Base-by-base conservation (phyloP, 92 coral and sea anemone species). In the Paragorgia papillata region DNA sequence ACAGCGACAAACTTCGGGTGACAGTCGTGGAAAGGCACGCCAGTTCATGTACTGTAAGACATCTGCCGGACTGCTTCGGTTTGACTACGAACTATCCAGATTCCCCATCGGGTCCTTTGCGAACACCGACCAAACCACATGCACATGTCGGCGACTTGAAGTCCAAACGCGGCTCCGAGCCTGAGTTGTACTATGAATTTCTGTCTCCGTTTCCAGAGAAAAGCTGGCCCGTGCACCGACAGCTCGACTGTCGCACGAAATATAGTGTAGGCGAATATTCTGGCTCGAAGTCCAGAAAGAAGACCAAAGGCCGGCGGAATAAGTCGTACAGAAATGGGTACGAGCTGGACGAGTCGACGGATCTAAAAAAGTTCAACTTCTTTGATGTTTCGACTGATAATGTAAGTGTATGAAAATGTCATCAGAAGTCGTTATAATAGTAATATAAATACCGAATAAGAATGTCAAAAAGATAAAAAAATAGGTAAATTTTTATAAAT, bases 101-200 rank as follows among this genome's bases (percentile, higher is more conserved):
- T 48, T 51, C 22, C 25, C 18, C 8, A 19, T 71, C 64, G 9
- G 17, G 29, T 17, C 78, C 63, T 18, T 30, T 27, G 49, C 30
- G 78, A 51, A 71, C 30, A 25, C 64, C 78, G 14, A 57, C 62
- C 64, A 18, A 62, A 31, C 32, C 44, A 0, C 24, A 30, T 71
- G 78, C 78, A 19, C 58, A 48, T 18, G 78, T 71, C 35, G 78
- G 63, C 24, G 78, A 71, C 18, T 41, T 71, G 64, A 54, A 55
- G 24, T 17, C 78, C 3, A 71, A 71, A 18, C 17, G 24, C 32
- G 20, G 17, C 48, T 20, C 62, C 19, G 32, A 51, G 2, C 28
- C 33, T n/a, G 78, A 71, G 50, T 25, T 71, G 7, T 66, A 39
- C 32, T 66, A 66, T 18, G 73, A 66, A 32, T 66, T 66, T n/a